Base-by-base conservation (phyloP, 1,140 invertebrate species). In the Camponotus vicinus region DNA sequence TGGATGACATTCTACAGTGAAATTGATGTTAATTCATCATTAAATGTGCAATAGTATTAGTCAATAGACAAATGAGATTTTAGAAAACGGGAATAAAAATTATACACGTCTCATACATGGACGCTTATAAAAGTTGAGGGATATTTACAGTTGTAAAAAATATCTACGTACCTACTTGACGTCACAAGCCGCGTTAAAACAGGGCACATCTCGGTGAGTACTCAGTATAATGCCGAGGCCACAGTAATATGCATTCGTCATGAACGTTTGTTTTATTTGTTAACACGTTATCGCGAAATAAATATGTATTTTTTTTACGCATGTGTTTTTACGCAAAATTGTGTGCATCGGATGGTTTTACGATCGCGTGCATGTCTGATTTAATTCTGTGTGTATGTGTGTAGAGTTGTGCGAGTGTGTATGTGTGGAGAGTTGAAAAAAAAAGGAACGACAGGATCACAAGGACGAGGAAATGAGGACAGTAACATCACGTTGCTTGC, bases 171-270 rank as follows among this genome's bases (percentile, higher is more conserved):
- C 95, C 94, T 95, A 95, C 94, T 95, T 95, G 95, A 94, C 94
- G 92, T 95, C 95, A 95, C 94, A 95, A 95, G 95, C 95, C 95
- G 94, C 95, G 95, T 95, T 93, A 95, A 95, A 95, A 95, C 93
- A 95, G 93, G 94, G 93, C 93, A 95, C 93, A 95, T 94, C 93
- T 94, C 93, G 92, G 92, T 95, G 92, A 95, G 93, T 95, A 94
- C 92, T 93, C 93, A 94, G 90, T 95, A 91, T 92, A 92, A 92
- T 91, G 85, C 89, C 93, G 93, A 92, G 89, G 91, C 90, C 88
- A 91, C 73, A 79, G 87, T 92, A 89, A 93, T 88, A 88, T 88
- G 86, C 92, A 92, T 92, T 91, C 86, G 89, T 93, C 90, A 88
- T 64, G 75, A 85, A 89, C 87, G 69, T 69, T 85, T 45, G 42